Evolutionary conservation across 1,140 invertebrate genomes (phyloP), one percentile per base, ranked within the genome.

Genomic region (Aphelinus certus): DNA sequence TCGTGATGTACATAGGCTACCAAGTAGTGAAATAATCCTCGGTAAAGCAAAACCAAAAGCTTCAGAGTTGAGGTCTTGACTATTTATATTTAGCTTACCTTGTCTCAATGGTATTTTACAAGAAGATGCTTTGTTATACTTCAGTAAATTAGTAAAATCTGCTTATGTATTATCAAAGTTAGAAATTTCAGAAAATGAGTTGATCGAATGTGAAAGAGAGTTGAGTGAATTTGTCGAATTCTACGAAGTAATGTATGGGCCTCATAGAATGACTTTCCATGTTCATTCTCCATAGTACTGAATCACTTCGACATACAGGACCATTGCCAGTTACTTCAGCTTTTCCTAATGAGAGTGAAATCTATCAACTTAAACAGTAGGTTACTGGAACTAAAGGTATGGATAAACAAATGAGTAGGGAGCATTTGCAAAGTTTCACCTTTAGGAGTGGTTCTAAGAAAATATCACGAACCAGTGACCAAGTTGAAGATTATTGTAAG

Each of bases 281-380:
- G 26, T 26, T 26, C 26, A 26, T 26, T 26, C 26, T 26, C 26
- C 26, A 26, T 26, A 0, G 26, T 26, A 26, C 26, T 26, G 26
- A 26, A 26, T 26, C 26, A 26, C 26, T 26, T 26, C 26, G 26
- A 26, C 26, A 26, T 26, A 26, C 26, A 26, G 26, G 26, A 26
- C 26, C 26, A 26, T 26, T 26, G 26, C 26, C 26, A 26, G 26
- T 26, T 26, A 26, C 26, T 26, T 26, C 26, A 26, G 26, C 26
- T 26, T 26, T 26, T 62, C 10, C 61, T 10, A 71, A 49, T 45
- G 73, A 78, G 68, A 9, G 47, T 7, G 60, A 60, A 43, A 77
- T 77, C 46, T 63, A 64, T 51, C 55, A n/a, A 56, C 48, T 77
- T 26, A 77, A 73, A 64, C n/a, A 65, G 3, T 51, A 55, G 10